Evolutionary conservation across 1,140 invertebrate genomes (phyloP), one percentile per base, ranked within the genome.

Genomic region (Drosophila nebulosa): DNA sequence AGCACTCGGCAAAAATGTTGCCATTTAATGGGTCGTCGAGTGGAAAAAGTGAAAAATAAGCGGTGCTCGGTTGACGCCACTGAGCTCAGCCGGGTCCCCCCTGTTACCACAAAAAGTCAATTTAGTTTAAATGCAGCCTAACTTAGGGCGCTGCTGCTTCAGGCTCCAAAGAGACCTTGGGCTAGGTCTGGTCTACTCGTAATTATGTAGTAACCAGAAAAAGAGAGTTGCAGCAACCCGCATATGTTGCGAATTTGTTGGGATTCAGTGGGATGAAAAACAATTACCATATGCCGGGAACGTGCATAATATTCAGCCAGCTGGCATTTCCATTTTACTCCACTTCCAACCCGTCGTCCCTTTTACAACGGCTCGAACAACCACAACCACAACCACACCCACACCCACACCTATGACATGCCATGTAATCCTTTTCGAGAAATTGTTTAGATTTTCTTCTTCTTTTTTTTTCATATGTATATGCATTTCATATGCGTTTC

Each of bases 11-110:
- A 32, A 65, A 72, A 72, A 69, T 72, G 65, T 67, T 62, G 46
- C 66, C 60, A 81, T 88, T 85, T 81, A 86, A 81, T 74, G 74
- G 67, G 64, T 71, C 78, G 74, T 64, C 64, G 70, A 81, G 74
- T 86, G 78, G 74, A 71, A 86, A 84, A 86, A 80, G 77, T 77
- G 63, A 78, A 86, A 86, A 86, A 74, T 78, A 85, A 78, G 52
- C 32, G 69, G 5, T 16, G 21, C 61, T 53, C 55, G 18, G 39
- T 35, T 62, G 27, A 62, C 14, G 22, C 52, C 35, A 10, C 56
- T 22, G 35, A n/a, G 24, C 16, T 27, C 5, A 24, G 39, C 32
- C n/a, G 36, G 26, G 65, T 56, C 61, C 57, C n/a, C n/a, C n/a
- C n/a, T n/a, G n/a, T n/a, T n/a, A n/a, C n/a, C n/a, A n/a, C n/a